These are phyloP conservation scores for Lycaena phlaeas DNA, from an alignment of 2,888 invertebrate genomes.

Conservation along the genomic window DNA sequence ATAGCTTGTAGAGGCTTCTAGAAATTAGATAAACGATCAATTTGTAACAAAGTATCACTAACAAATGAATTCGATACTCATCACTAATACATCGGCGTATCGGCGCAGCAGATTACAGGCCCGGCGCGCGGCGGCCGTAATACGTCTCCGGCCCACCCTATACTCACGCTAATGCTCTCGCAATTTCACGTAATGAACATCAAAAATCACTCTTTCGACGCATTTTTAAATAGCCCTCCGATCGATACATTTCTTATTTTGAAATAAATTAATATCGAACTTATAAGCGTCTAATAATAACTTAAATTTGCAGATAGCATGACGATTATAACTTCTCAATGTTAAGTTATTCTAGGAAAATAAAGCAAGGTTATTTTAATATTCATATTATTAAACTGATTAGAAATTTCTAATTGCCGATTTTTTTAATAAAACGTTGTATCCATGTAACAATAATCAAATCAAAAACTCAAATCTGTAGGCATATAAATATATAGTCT, in stretches of 20 bases:
- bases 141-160: conserved; percentile 63
- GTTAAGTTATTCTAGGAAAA: too few species aligned
- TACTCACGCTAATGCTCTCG: conserved; percentile 72
- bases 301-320: too few species aligned
- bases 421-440: too few species aligned
- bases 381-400: too few species aligned
- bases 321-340: too few species aligned
- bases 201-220: conserved; percentile 61
- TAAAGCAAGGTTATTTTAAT: too few species aligned
- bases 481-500: too few species aligned
- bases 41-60: conserved; percentile 24
- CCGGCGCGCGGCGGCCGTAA: conserved; percentile 48
- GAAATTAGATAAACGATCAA: conserved; percentile 7
- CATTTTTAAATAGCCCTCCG: conserved; percentile 13
- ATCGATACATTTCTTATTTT: not conserved
- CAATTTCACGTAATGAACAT: conserved; percentile 70
- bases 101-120: conserved; percentile 61
- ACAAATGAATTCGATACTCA: conserved; percentile 64
- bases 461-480: too few species aligned
- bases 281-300: too few species aligned
- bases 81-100: conserved; percentile 35
- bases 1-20: too few species aligned
- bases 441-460: too few species aligned
- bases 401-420: too few species aligned
- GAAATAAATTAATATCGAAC: not conserved